phyloP scores from a whole-genome alignment of 2,797 vertebrate genomes.

The Chaetophractus vellerosus region DNA sequence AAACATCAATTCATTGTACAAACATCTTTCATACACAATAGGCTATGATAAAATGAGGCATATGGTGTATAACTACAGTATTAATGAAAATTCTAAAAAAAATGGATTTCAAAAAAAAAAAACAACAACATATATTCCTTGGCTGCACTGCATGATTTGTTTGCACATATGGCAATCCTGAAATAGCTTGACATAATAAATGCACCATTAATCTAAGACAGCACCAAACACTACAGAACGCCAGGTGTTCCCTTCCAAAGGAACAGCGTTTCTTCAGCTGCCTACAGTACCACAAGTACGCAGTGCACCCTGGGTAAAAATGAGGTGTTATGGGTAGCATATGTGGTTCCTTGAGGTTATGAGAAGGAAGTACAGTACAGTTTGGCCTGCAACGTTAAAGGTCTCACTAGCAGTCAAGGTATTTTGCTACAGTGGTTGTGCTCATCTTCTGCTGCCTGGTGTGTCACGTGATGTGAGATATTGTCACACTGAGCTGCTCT shows the following conservation, averaged over 20 bases:
- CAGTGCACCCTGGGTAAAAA: constrained; percentile 86
- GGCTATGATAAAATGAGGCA: constrained; percentile 89
- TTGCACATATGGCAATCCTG: constrained; percentile 88
- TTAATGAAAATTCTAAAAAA: constrained; percentile 89
- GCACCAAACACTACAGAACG: constrained; percentile 86
- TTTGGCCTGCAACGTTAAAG: constrained; percentile 86
- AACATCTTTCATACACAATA: constrained; percentile 89
- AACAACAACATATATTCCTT: constrained; percentile 82
- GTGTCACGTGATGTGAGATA: constrained; percentile 77
- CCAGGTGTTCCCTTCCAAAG: constrained; percentile 74
- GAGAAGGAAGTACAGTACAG: constrained; percentile 89
- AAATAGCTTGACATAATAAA: constrained; percentile 86
- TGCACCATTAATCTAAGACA: constrained; percentile 87
- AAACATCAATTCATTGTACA: constrained; percentile 90
- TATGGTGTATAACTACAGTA: constrained; percentile 90
- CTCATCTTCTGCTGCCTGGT: constrained; percentile 77
- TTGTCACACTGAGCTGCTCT: constrained; percentile 75
- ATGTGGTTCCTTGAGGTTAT: constrained; percentile 87
- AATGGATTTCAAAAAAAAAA: constrained; percentile 81
- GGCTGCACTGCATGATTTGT: constrained; percentile 83
- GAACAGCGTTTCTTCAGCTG: constrained; percentile 87
- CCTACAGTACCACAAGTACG: constrained; percentile 84
- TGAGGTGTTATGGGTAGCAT: constrained; percentile 87
- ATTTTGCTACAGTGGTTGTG: constrained; percentile 91
- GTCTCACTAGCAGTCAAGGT: constrained; percentile 89